Evolutionary conservation across 1,140 invertebrate genomes (phyloP).

Genomic region (Ectropis grisescens): DNA sequence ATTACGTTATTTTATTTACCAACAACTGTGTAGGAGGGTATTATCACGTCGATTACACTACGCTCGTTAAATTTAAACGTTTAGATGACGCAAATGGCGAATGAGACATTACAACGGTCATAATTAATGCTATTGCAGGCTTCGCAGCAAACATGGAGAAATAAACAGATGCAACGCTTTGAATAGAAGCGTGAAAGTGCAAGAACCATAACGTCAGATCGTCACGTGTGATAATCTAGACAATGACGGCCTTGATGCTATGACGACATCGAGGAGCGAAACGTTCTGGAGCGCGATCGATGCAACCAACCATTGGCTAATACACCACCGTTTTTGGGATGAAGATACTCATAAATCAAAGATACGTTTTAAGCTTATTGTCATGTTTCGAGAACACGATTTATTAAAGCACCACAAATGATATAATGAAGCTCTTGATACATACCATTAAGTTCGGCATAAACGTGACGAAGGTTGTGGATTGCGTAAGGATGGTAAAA

Average conservation of each 20-base stretch:
- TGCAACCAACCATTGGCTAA: constrained; percentile 16
- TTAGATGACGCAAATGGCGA: no score
- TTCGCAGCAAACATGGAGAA: no score
- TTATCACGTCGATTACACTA: no score
- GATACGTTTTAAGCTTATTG: constrained; percentile 16
- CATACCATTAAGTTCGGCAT: no score
- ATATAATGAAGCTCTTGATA: no score
- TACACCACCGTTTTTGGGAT: constrained; percentile 6
- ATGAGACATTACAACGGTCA: no score
- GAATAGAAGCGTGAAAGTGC: constrained; percentile 30
- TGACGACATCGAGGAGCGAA: constrained; percentile 7
- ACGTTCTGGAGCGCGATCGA: constrained; percentile 3
- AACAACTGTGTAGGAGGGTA: no score
- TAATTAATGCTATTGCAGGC: no score
- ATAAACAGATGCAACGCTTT: constrained; percentile 1
- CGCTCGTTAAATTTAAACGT: no score
- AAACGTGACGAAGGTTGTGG: no score
- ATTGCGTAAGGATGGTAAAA: no score
- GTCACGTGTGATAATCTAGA: constrained; percentile 35
- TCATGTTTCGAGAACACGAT: constrained; percentile 12
- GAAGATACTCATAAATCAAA: constrained; percentile 25
- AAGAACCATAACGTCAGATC: constrained; percentile 21
- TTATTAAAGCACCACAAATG: constrained; percentile 1
- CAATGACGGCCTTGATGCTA: constrained; percentile 35
- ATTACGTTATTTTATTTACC: constrained; percentile 13